phyloP scores from a whole-genome alignment of 2,797 vertebrate species.

The Muscicapa striata region DNA sequence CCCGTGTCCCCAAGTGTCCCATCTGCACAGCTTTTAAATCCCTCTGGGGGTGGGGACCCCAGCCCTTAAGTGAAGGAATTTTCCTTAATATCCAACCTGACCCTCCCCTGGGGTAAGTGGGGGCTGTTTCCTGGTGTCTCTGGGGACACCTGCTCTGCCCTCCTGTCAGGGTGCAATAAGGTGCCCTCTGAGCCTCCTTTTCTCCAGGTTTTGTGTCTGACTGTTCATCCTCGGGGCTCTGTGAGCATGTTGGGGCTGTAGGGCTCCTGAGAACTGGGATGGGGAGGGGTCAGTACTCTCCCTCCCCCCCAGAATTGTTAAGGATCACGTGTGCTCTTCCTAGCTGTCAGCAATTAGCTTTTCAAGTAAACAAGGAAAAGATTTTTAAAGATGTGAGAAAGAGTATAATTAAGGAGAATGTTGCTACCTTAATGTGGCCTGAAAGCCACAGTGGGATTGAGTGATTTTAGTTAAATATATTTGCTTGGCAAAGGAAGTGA shows the following conservation, averaged over 20 bases:
- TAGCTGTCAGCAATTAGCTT: not conserved
- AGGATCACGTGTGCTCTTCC: not conserved
- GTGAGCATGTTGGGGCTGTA: rapidly evolving
- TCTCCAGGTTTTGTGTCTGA: not conserved
- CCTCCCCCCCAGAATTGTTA: not conserved
- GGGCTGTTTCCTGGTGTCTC: not conserved
- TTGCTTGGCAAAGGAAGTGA: not conserved
- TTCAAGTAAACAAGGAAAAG: not conserved
- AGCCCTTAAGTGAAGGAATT: not conserved
- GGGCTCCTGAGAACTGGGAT: not conserved
- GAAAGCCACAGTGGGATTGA: not conserved
- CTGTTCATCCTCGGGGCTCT: not conserved
- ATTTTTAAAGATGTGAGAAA: not conserved
- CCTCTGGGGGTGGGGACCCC: not conserved
- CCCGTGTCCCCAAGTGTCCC: not conserved
- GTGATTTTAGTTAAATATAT: not conserved
- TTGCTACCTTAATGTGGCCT: not conserved
- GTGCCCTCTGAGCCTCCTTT: not conserved
- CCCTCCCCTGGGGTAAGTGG: rapidly evolving
- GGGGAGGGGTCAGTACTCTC: rapidly evolving
- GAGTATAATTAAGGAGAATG: not conserved
- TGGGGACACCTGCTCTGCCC: not conserved
- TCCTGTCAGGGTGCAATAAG: not conserved
- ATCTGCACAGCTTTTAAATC: not conserved
- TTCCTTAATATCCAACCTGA: too few species aligned